A percentile compares a stretch with the other conserved stretches of the same genome.
Evolutionary conservation across 1,140 invertebrate genomes (phyloP).

Genomic region (Fopius arisanus): DNA sequence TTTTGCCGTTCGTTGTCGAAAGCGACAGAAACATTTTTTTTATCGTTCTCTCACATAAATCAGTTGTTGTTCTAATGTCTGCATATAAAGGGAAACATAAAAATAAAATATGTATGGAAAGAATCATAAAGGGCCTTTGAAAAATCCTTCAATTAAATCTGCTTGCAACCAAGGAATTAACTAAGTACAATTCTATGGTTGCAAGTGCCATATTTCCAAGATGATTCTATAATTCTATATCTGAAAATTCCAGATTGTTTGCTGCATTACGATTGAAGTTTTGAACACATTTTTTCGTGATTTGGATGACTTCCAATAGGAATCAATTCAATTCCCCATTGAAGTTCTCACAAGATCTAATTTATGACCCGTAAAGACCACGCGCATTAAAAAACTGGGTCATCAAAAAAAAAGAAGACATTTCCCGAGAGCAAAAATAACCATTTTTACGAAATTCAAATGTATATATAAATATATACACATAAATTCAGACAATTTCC

Average conservation of each 20-base stretch:
- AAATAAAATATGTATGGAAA: too few relatives aligned
- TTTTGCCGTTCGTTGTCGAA: background rate
- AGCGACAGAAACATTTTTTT: background rate
- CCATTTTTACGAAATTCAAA: slow-evolving; percentile 19
- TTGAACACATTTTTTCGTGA: too few relatives aligned
- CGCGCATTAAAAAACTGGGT: slow-evolving; percentile 1
- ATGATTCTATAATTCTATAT: too few relatives aligned
- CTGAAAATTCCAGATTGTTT: background rate
- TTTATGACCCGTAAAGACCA: background rate
- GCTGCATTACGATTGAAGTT: background rate
- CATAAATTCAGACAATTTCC: slow-evolving; percentile 4
- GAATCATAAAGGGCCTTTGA: too few relatives aligned
- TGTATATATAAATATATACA: slow-evolving; percentile 13
- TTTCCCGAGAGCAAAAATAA: background rate
- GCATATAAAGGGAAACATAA: background rate
- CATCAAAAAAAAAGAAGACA: slow-evolving; percentile 5
- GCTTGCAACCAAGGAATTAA: background rate
- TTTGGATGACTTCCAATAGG: too few relatives aligned
- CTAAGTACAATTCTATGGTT: background rate
- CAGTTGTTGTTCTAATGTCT: slow-evolving; percentile 1
- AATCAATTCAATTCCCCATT: too few relatives aligned
- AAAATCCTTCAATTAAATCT: too few relatives aligned
- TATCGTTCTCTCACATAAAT: background rate
- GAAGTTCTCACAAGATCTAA: background rate
- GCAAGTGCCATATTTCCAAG: background rate